Base-by-base conservation (phyloP, 2,797 vertebrate species). In the Anabacerthia variegaticeps region DNA sequence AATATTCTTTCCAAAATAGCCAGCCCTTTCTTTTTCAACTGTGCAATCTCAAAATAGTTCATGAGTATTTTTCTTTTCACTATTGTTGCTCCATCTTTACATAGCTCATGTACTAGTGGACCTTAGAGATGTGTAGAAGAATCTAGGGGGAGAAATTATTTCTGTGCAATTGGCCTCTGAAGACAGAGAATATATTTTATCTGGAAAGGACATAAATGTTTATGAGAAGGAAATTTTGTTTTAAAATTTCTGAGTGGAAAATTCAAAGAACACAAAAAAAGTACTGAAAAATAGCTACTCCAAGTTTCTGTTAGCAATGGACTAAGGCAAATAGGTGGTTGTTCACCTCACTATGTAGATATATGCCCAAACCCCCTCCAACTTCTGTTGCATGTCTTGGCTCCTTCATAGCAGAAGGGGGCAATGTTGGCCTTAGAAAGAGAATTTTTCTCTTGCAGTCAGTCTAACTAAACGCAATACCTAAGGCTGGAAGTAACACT, bases 371-470 rank as follows among this genome's bases (percentile, higher is more conserved):
- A 1, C 0, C 6, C 30, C 22, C 17, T 16, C 27, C 15, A 80
- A 59, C 8, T 19, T 71, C 13, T 1, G 10, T 77, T 83, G 11
- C 43, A 5, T 62, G 56, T 73, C 27, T 36, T 93, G 41, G 15
- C n/a, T 28, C 7, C 30, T 71, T 94, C 68, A 2, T 4, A 81
- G 76, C 97, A 96, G 66, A 80, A 96, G 98, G 77, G 95, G 97
- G 97, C 88, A 85, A 95, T 96, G 82, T 96, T 95, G 39, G 36
- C 75, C 73, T 96, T 91, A 36, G 66, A 65, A 94, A 89, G 74
- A 18, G 24, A 37, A 11, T 44, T 77, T 30, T 27, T 79, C 69
- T 37, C 16, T 44, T 32, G 41, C 34, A 16, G 12, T 78, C 24
- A 9, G 17, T 61, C 27, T 27, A 28, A 23, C 20, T 41, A 3